Conservation (phyloP, 2,888 invertebrate species). For the Lycia hirtaria region DNA sequence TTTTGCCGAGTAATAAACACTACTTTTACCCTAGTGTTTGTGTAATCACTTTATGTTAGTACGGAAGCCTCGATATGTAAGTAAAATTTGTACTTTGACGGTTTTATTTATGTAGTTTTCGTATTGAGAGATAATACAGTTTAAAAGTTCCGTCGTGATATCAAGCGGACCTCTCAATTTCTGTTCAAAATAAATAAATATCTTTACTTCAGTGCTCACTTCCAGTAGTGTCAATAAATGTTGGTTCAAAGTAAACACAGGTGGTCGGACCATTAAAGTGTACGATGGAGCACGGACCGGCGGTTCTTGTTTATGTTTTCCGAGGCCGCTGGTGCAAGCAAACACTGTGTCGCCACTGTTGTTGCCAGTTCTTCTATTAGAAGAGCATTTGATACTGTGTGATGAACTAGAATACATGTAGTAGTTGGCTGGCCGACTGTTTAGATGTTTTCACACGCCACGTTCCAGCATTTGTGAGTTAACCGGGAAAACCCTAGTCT, state of each 20-base stretch:
- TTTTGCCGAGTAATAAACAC: too few relatives aligned
- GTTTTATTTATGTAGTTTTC: too few relatives aligned
- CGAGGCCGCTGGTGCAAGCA: constrained; percentile 32
- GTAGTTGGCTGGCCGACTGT: too few relatives aligned
- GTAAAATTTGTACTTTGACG: too few relatives aligned
- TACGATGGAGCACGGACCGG: constrained; percentile 24
- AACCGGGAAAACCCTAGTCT: too few relatives aligned
- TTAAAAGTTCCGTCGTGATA: background rate
- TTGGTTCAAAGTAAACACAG: constrained; percentile 36
- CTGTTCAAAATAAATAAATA: constrained; percentile 16
- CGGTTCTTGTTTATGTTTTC: constrained; percentile 43
- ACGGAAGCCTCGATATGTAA: too few relatives aligned
- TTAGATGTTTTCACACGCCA: too few relatives aligned
- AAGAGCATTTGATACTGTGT: constrained; percentile 26
- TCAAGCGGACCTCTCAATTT: background rate
- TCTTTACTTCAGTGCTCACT: constrained; percentile 29
- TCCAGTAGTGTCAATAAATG: constrained; percentile 35
- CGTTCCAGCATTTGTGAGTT: too few relatives aligned
- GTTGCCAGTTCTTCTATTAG: constrained; percentile 11
- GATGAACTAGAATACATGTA: too few relatives aligned
- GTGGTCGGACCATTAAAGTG: constrained; percentile 36
- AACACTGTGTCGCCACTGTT: constrained; percentile 35
- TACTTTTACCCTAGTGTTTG: too few relatives aligned
- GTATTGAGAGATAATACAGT: too few relatives aligned
- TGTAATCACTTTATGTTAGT: too few relatives aligned